Base-by-base conservation (phyloP, 2,113 vertebrate species). In the Elachura formosa region DNA sequence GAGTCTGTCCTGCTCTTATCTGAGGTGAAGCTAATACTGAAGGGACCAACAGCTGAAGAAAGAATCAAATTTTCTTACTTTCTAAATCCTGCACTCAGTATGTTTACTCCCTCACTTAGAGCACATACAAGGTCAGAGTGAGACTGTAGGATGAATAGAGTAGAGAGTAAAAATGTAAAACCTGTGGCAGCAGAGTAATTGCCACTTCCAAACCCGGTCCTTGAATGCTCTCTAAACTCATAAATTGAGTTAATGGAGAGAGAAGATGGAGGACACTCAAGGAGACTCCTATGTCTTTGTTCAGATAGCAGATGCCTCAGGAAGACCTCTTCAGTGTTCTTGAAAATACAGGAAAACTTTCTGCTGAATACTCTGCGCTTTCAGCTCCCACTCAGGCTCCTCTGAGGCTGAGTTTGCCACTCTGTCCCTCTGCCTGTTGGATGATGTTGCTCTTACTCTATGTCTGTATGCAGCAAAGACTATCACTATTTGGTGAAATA, bases 141-240 rank as follows among this genome's bases (percentile, higher is more conserved):
- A 71, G 51, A 48, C n/a, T 52, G 14, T 36, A 68, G 64, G 33
- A 67, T 67, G 40, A 83, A 71, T 69, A 80, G 49, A 80, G 38
- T 76, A 80, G 49, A 74, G 38, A 46, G 43, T n/a, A 89, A 89
- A 86, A 55, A 64, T 0, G 1, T 81, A 87, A 94, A 93, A 89
- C 38, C 43, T 43, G 21, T 77, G 85, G 62, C 87, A 93, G 89
- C 52, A 82, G 63, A 91, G 62, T 94, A 94, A 91, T 96, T 91
- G 73, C 63, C 67, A 61, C 89, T 91, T 84, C 51, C 45, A 56
- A 75, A 31, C 52, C 66, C 64, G 29, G 40, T 68, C 67, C 54
- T 93, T 20, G 5, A 93, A 51, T 24, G 71, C 34, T 85, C 58
- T 77, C 84, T 93, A 38, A 94, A 87, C 61, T 88, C 67, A 79